These are phyloP conservation scores for Ephestia elutella DNA, from an alignment of 1,140 invertebrate species.

Conservation along the genomic window DNA sequence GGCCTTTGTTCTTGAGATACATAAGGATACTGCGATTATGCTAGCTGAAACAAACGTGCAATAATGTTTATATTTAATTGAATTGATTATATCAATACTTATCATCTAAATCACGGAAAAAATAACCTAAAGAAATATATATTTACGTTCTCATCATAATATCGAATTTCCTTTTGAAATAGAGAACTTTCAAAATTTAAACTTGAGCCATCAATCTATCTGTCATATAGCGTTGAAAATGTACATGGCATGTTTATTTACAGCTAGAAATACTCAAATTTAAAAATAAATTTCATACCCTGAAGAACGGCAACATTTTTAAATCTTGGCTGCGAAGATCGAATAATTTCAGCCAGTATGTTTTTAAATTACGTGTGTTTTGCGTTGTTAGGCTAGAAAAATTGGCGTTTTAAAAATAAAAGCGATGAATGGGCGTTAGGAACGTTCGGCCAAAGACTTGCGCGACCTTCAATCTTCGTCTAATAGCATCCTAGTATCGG, in stretches of 20 bases:
- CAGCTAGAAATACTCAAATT: no score
- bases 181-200: no score
- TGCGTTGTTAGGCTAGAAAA: slow-evolving; percentile 1
- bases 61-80: no score
- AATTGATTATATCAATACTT: no score
- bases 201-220: no score
- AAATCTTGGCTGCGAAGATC: neutral
- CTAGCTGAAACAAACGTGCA: neutral
- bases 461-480: slow-evolving; percentile 6
- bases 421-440: slow-evolving; percentile 4
- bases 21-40: neutral
- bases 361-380: neutral
- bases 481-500: slow-evolving; percentile 9
- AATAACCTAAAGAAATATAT: no score
- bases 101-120: no score
- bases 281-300: no score
- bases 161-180: no score
- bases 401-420: slow-evolving; percentile 8
- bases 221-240: no score
- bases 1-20: neutral
- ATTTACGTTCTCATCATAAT: no score
- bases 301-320: neutral
- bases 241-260: no score
- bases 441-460: slow-evolving; percentile 2
- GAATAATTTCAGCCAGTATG: neutral